Conservation (phyloP, 2,888 invertebrate genomes). For the Isoperla grammatica region DNA sequence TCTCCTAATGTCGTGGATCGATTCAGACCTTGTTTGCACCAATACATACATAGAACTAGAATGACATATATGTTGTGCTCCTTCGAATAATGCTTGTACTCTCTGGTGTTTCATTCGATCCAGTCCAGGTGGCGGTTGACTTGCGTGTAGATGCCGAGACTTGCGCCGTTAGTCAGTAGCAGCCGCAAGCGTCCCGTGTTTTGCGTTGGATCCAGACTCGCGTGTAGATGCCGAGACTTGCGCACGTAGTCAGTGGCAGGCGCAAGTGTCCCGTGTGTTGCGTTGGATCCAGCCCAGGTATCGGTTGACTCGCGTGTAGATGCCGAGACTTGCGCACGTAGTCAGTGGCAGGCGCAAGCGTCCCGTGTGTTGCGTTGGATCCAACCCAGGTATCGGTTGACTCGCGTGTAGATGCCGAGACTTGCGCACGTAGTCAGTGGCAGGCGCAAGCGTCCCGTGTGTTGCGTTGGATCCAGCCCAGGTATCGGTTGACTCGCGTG, state of each 20-base stretch:
- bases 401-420: slow-evolving; percentile 53
- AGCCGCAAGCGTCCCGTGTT: slow-evolving; percentile 39
- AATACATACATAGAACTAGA: too few species aligned
- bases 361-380: slow-evolving; percentile 39
- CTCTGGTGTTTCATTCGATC: slow-evolving; percentile 39
- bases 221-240: slow-evolving; percentile 51
- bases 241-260: slow-evolving; percentile 51
- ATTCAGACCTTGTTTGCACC: too few species aligned
- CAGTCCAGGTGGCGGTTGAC: slow-evolving; percentile 47
- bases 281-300: slow-evolving; percentile 40
- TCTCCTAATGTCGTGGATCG: too few species aligned
- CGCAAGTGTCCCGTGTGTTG: slow-evolving; percentile 49
- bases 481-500: slow-evolving; percentile 52
- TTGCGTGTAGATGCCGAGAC: slow-evolving; percentile 53
- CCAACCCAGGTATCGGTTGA: too few species aligned
- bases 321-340: too few species aligned
- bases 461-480: slow-evolving; percentile 40
- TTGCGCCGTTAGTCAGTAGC: too few species aligned
- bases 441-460: slow-evolving; percentile 51
- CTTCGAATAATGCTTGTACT: too few species aligned
- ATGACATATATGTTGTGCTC: too few species aligned
- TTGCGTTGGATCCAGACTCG: slow-evolving; percentile 47
- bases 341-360: slow-evolving; percentile 43
- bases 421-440: slow-evolving; percentile 49
- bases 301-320: slow-evolving; percentile 56